Base-by-base conservation (phyloP, 2,888 invertebrate genomes). In the Chironomus tentans region DNA sequence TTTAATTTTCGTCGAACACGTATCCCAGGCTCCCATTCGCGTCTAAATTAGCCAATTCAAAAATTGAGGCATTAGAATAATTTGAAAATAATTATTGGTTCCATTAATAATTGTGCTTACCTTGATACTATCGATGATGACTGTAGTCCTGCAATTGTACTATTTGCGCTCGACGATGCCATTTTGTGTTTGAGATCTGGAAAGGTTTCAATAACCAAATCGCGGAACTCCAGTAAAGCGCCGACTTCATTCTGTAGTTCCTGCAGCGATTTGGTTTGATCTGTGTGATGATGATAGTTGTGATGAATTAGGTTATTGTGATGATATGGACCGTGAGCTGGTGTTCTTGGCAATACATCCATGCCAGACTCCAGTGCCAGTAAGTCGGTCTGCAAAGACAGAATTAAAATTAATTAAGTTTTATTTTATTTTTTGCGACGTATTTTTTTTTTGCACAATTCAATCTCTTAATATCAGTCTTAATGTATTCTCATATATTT, bases 181-280 rank as follows among this genome's bases (percentile, higher is more conserved):
- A 94, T 90, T 87, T 94, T 94, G 83, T 91, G 91, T 83, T 93
- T 91, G 84, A 94, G 89, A 87, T 94, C 93, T 81, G 94, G 94
- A 87, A 94, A 94, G 82, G 94, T 93, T 89, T 94, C 94, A 89
- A 94, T 93, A 88, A 94, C 94, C 88, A 94, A 90, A 86, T 94
- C 94, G 86, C 94, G 92, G 85, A 94, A 94, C 87, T 94, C 93
- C 85, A 94, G 89, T 81, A 94, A 86, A 81, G 93, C 93, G 79
- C 94, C 93, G 86, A 94, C 94, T 87, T 94, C 94, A 91, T 94
- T 92, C 89, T 94, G 94, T 84, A 94, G 88, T 87, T 94, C 94
- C 88, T 94, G 94, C 83, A 94, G 87, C 80, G 94, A 94, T 86
- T 94, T 94, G 83, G 94, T 93, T 87, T 94, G 93, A 86, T 94